A percentile compares a stretch with the other conserved stretches of the same genome.
Conservation (phyloP, 2,888 invertebrate species). For the Flexamia atlantica region DNA sequence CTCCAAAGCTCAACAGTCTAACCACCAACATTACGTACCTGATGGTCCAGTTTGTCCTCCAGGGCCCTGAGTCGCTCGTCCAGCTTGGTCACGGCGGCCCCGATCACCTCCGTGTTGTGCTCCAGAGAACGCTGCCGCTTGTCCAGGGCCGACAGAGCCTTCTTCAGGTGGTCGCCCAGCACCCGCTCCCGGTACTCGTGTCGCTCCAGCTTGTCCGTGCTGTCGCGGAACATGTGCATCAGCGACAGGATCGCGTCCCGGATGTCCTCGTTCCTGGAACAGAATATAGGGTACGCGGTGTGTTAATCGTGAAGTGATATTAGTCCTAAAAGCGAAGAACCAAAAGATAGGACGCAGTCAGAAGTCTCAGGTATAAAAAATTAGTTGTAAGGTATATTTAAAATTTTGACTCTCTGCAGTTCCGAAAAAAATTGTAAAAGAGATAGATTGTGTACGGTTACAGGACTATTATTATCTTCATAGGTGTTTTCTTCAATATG, state of each 20-base stretch:
- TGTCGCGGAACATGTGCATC: conserved; percentile 87
- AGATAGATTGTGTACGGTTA: too few relatives aligned
- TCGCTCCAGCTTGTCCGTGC: conserved; percentile 90
- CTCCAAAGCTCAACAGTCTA: too few relatives aligned
- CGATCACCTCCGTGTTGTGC: conserved; percentile 73
- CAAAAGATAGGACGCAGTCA: too few relatives aligned
- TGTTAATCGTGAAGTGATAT: too few relatives aligned
- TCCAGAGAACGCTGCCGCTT: conserved; percentile 85
- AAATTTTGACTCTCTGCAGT: too few relatives aligned
- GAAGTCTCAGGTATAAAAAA: too few relatives aligned
- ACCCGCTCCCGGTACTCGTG: conserved; percentile 90
- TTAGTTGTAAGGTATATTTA: too few relatives aligned
- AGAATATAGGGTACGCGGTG: conserved; percentile 20
- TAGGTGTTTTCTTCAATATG: too few relatives aligned
- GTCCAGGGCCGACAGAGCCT: conserved; percentile 83
- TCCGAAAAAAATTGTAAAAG: too few relatives aligned
- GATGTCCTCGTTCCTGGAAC: conserved; percentile 82
- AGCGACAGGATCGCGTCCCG: conserved; percentile 88
- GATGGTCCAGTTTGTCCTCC: conserved; percentile 61
- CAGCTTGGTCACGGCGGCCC: conserved; percentile 58
- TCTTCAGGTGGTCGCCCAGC: conserved; percentile 88
- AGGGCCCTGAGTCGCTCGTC: conserved; percentile 65
- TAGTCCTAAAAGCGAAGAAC: too few relatives aligned
- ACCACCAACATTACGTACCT: too few relatives aligned
- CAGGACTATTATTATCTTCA: too few relatives aligned